Evolutionary conservation across 2,888 invertebrate species (phyloP).

Genomic region (Hypena proboscidalis): DNA sequence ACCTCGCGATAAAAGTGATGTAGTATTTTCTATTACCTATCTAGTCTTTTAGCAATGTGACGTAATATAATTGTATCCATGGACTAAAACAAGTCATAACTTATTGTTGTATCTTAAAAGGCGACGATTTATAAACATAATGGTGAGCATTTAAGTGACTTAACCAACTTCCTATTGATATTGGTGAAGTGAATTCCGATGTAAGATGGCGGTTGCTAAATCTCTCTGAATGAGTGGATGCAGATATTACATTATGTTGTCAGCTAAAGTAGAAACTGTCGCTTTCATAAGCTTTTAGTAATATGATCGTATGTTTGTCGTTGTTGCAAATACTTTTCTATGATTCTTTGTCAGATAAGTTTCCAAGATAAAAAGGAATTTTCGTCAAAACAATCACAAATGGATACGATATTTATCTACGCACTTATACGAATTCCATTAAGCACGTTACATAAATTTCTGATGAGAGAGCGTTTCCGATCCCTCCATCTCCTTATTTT

Average conservation of each 20-base stretch:
- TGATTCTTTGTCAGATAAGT: too few relatives aligned
- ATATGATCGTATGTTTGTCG: too few relatives aligned
- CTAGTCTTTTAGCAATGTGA: not conserved
- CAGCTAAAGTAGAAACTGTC: too few relatives aligned
- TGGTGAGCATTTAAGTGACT: not conserved
- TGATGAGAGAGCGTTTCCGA: not conserved
- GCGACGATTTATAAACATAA: constrained; percentile 1
- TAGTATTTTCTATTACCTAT: constrained; percentile 13
- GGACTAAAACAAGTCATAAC: not conserved
- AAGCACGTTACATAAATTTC: not conserved
- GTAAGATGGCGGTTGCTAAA: too few relatives aligned
- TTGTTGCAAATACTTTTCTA: too few relatives aligned
- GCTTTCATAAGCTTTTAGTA: too few relatives aligned
- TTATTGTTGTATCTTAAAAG: constrained; percentile 4
- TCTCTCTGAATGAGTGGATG: too few relatives aligned
- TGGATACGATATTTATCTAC: not conserved
- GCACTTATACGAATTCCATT: not conserved
- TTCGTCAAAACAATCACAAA: not conserved
- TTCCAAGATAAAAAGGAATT: not conserved
- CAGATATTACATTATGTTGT: too few relatives aligned
- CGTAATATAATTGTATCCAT: not conserved
- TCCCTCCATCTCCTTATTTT: not conserved
- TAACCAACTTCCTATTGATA: constrained; percentile 2
- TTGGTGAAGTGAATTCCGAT: too few relatives aligned
- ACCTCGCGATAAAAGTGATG: not conserved